Evolutionary conservation across 2,113 vertebrate species (phyloP), one percentile per base, ranked within the genome.

Genomic region (Oryzias melastigma): DNA sequence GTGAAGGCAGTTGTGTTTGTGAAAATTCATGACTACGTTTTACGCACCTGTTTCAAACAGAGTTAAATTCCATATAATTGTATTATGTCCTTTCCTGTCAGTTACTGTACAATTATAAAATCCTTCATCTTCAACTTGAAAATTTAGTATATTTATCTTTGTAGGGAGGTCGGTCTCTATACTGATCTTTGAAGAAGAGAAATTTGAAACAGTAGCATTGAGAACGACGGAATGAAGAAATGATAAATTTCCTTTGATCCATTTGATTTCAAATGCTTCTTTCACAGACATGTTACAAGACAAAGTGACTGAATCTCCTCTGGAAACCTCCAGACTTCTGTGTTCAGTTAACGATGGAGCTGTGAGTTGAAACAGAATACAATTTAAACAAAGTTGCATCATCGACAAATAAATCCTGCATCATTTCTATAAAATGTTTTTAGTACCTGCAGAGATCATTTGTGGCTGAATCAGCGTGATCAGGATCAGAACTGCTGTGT

Each of bases 21-120:
- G 29, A 35, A 10, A 35, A 35, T 35, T 35, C 29, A 35, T 12
- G 10, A 35, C 8, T 35, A 10, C 17, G 14, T 5, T 22, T 29
- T 52, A 16, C 58, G 22, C 40, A 12, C 3, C 13, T 40, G 49
- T 17, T 14, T 51, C 40, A 40, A 1, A 40, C 19, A 82, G 52
- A 0, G 40, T 65, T 72, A 87, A 41, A 63, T 60, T 84, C 76
- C 76, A 85, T 13, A 0, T 1, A 2, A 13, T 17, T 10, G 0
- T 10, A 0, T 0, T 0, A 4, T 0, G 0, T 1, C 72, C 75
- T 0, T 0, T 0, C 0, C 0, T 0, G 0, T 0, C 0, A 50
- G 0, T 2, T 17, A 67, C 1, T 1, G 0, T 0, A 60, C 80
- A 85, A 24, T 0, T 51, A 47, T 83, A 85, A 27, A 69, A 41